phyloP scores from a whole-genome alignment of 2,797 vertebrate species.

The Kryptopterus vitreolus region DNA sequence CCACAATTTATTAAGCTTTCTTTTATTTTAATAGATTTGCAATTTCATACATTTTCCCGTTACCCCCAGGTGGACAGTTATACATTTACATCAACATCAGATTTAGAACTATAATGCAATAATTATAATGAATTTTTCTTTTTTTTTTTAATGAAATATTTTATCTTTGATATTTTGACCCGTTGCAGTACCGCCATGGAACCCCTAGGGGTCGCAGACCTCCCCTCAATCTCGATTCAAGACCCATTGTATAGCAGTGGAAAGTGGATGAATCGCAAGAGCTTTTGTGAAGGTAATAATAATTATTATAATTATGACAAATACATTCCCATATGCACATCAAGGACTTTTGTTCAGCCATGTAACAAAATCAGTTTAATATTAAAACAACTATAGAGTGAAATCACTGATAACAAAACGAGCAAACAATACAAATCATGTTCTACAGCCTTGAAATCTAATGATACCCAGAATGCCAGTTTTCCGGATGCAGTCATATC shows the following conservation, averaged over 20 bases:
- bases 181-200: too few species aligned
- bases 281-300: not conserved
- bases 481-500: not conserved
- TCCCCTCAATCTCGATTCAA: too few species aligned
- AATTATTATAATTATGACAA: not conserved
- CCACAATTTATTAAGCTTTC: too few species aligned
- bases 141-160: too few species aligned
- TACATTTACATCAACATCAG: too few species aligned
- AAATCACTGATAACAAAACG: not conserved
- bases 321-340: not conserved
- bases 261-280: not conserved
- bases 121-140: too few species aligned
- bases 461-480: not conserved
- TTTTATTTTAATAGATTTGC: too few species aligned
- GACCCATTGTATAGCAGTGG: not conserved
- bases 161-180: too few species aligned
- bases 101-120: too few species aligned
- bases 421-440: not conserved
- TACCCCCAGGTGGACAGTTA: too few species aligned
- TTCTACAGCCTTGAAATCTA: not conserved
- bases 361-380: not conserved
- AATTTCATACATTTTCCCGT: too few species aligned
- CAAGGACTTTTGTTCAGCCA: not conserved
- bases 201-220: too few species aligned
- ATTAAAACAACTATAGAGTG: not conserved